Conservation (phyloP, 2,113 vertebrate species). For the Thymallus thymallus region DNA sequence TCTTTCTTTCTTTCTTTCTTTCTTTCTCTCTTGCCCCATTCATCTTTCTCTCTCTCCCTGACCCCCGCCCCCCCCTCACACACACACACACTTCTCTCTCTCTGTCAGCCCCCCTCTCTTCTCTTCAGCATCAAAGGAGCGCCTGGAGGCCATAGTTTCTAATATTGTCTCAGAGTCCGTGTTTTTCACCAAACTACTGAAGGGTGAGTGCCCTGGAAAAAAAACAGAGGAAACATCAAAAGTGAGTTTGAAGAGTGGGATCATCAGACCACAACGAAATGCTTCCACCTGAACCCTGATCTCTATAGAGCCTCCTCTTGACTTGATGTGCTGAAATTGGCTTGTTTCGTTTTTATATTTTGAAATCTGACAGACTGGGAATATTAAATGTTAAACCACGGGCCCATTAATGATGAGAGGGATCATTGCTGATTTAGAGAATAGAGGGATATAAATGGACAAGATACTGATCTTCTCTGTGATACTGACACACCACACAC, state of each 20-base stretch:
- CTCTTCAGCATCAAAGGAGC: constrained; percentile 72
- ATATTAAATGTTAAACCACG: background rate
- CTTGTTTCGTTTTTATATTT: background rate
- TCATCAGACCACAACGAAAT: constrained; percentile 65
- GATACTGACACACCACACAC: background rate
- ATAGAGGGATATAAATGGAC: background rate
- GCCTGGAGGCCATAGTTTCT: constrained; percentile 68
- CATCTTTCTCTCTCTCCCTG: too few species aligned
- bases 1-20: too few species aligned
- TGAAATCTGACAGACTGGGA: background rate
- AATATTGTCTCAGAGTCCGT: constrained; percentile 75
- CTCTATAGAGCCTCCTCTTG: constrained; percentile 31
- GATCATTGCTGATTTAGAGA: background rate
- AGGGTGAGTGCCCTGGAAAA: constrained; percentile 69
- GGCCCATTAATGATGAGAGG: background rate
- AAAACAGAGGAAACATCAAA: constrained; percentile 69
- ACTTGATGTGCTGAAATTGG: background rate
- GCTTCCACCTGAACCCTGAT: constrained; percentile 68
- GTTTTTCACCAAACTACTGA: constrained; percentile 72
- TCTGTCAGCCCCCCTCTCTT: constrained; percentile 25
- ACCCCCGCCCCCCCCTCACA: background rate
- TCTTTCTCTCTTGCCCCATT: too few species aligned
- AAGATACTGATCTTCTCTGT: background rate
- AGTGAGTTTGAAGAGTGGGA: constrained; percentile 65
- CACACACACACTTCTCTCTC: too few species aligned